Percentiles rank a stretch among this genome's conserved stretches.
phyloP scores from a whole-genome alignment of 2,888 invertebrate species.

The Scelioninae gen. 2 region DNA sequence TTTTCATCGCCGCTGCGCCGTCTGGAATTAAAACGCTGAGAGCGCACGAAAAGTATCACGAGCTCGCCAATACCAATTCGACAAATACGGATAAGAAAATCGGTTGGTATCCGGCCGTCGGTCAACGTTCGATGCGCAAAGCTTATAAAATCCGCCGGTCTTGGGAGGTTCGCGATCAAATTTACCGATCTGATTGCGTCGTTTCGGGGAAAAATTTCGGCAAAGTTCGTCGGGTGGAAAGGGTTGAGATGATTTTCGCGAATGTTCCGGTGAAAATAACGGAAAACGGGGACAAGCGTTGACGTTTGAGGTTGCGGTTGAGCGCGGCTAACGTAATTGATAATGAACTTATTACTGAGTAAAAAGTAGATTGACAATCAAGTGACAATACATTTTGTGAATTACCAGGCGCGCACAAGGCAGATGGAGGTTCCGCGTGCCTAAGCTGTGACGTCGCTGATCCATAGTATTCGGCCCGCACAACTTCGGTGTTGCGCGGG shows the following conservation, averaged over 20 bases:
- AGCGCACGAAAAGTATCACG: not conserved
- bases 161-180: not conserved
- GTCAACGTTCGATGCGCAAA: too few relatives aligned
- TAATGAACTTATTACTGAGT: constrained; percentile 58
- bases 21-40: not conserved
- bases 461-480: constrained; percentile 65
- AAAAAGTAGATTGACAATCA: constrained; percentile 72
- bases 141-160: not conserved
- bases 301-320: not conserved
- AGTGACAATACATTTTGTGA: constrained; percentile 72
- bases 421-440: constrained; percentile 56
- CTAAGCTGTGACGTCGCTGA: constrained; percentile 45
- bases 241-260: not conserved
- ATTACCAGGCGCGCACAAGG: constrained; percentile 65
- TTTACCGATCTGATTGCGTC: too few relatives aligned
- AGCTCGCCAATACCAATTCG: not conserved
- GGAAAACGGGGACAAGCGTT: not conserved
- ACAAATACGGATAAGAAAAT: not conserved
- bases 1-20: constrained; percentile 19
- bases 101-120: too few relatives aligned
- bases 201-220: not conserved
- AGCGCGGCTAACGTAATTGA: constrained; percentile 37
- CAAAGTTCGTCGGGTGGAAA: not conserved
- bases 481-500: constrained; percentile 63
- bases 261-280: not conserved